Conservation (phyloP, 2,113 vertebrate species). For the Osmerus mordax region DNA sequence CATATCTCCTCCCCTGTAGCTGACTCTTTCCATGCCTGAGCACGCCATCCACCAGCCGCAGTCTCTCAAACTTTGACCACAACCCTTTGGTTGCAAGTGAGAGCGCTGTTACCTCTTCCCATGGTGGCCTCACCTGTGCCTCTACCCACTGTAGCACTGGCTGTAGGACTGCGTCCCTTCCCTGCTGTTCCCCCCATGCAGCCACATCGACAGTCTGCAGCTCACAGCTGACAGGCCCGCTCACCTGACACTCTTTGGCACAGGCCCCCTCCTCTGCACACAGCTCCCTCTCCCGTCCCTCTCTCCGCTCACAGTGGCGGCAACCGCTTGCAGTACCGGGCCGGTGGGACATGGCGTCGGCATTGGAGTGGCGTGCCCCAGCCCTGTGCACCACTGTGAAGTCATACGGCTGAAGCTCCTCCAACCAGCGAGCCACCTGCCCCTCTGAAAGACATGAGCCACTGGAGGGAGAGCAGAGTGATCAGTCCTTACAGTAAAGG, state of each 20-base stretch:
- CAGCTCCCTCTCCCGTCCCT: neutral
- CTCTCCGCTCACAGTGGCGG: neutral
- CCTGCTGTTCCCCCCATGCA: neutral
- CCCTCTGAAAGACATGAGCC: constrained; percentile 22
- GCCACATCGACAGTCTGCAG: neutral
- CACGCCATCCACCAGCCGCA: neutral
- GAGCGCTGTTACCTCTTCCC: constrained; percentile 1
- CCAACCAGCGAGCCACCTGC: neutral
- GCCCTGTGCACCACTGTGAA: neutral
- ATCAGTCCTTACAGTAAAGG: constrained; percentile 20
- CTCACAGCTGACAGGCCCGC: neutral
- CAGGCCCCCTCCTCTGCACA: neutral
- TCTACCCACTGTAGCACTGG: neutral
- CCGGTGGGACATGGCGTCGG: neutral
- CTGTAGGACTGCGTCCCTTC: neutral
- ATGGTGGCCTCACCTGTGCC: constrained; percentile 1
- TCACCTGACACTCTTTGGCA: too few relatives aligned
- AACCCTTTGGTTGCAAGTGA: neutral
- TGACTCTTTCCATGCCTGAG: neutral
- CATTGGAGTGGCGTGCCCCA: neutral
- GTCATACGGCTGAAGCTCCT: neutral
- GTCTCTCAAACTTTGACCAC: neutral
- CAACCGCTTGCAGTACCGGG: constrained; percentile 13
- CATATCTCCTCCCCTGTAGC: constrained; percentile 3
- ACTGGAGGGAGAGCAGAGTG: constrained; percentile 19